phyloP scores from a whole-genome alignment of 2,888 invertebrate genomes.

The Cephalotes varians region DNA sequence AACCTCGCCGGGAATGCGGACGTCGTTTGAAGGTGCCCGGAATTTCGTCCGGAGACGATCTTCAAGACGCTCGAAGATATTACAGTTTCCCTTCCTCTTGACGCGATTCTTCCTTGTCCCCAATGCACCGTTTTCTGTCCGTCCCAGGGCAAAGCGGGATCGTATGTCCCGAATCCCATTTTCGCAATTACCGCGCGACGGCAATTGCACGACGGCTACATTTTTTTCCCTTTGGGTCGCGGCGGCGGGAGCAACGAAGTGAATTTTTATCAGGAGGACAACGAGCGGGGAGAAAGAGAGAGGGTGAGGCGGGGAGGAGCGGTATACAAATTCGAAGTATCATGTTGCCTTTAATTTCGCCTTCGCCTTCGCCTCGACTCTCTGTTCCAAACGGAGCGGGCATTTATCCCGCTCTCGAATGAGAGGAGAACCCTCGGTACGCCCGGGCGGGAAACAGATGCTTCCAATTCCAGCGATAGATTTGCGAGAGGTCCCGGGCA shows the following conservation, averaged over 20 bases:
- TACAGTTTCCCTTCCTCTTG: slow-evolving; percentile 8
- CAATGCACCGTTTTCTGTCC: neutral
- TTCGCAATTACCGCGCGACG: slow-evolving; percentile 37
- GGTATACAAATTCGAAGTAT: slow-evolving; percentile 30
- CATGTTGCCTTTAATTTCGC: slow-evolving; percentile 41
- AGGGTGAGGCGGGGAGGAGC: neutral
- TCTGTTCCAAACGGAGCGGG: neutral
- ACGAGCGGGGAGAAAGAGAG: neutral
- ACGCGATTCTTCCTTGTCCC: neutral
- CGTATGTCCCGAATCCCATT: slow-evolving; percentile 19
- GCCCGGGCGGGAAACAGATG: slow-evolving; percentile 38
- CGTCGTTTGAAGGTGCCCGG: slow-evolving; percentile 29
- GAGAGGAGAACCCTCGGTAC: slow-evolving; percentile 24
- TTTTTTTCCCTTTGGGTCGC: neutral
- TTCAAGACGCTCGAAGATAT: neutral
- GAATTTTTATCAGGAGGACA: slow-evolving; percentile 29
- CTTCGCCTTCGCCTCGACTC: slow-evolving; percentile 12
- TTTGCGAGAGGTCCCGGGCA: slow-evolving; percentile 21
- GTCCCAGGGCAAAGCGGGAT: neutral
- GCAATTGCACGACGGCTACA: neutral
- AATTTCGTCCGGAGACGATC: slow-evolving; percentile 33
- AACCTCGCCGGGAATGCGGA: slow-evolving; percentile 19
- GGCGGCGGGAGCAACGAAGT: neutral
- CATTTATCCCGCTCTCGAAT: slow-evolving; percentile 36
- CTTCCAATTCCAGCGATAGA: slow-evolving; percentile 50